phyloP scores from a whole-genome alignment of 2,113 vertebrate species.

The Chaenogobius annularis region DNA sequence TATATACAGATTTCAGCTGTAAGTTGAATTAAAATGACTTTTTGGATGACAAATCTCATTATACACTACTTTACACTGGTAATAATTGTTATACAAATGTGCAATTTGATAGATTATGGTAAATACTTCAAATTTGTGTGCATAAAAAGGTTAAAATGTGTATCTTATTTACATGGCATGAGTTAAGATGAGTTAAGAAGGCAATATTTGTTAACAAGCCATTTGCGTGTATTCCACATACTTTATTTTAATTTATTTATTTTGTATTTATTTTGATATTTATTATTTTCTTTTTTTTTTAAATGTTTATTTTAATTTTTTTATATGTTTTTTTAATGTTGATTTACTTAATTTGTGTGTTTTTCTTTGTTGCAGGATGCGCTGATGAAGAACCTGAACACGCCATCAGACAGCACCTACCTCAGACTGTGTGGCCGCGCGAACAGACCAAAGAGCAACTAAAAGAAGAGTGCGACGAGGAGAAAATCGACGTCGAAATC shows the following conservation, averaged over 20 bases:
- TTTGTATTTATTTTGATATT: neutral
- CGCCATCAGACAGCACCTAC: slow-evolving; percentile 50
- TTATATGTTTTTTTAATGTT: neutral
- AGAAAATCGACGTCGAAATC: slow-evolving; percentile 70
- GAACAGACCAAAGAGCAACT: slow-evolving; percentile 10
- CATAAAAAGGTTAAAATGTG: too few relatives aligned
- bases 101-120: too few relatives aligned
- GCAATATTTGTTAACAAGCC: neutral
- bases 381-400: slow-evolving; percentile 36
- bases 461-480: slow-evolving; percentile 53
- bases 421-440: slow-evolving; percentile 36
- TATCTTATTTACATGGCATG: too few relatives aligned
- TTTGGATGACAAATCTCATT: too few relatives aligned
- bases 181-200: too few relatives aligned
- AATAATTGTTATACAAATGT: too few relatives aligned
- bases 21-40: too few relatives aligned
- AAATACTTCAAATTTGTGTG: too few relatives aligned
- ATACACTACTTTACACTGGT: too few relatives aligned
- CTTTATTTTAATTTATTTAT: too few relatives aligned
- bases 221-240: too few relatives aligned
- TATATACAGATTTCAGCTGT: neutral
- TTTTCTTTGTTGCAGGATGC: slow-evolving; percentile 46
- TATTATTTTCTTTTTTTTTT: neutral
- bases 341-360: neutral
- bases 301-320: too few relatives aligned